Evolutionary conservation across 2,888 invertebrate genomes (phyloP).

Genomic region (Protodeltote pygarga): DNA sequence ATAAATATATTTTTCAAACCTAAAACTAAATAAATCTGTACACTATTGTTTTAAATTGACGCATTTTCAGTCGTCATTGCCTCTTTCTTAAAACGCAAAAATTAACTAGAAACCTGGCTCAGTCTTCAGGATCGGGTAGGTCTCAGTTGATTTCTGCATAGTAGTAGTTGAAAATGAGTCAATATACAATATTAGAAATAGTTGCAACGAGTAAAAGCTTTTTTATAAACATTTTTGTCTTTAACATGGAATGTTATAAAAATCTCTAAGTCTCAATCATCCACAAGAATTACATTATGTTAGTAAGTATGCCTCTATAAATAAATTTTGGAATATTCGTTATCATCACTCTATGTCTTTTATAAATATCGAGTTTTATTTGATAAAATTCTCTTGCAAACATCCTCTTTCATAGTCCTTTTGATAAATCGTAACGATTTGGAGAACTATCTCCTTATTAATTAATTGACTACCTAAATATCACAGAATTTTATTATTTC

Average conservation of each 20-base stretch:
- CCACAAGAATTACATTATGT: constrained; percentile 1
- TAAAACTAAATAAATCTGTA: too few relatives aligned
- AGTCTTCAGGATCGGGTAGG: too few relatives aligned
- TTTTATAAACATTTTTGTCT: constrained; percentile 24
- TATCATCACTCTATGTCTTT: constrained; percentile 23
- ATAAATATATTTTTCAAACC: too few relatives aligned
- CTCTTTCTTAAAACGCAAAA: too few relatives aligned
- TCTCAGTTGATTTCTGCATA: too few relatives aligned
- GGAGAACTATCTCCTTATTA: constrained; percentile 22
- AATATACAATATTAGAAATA: constrained; percentile 1
- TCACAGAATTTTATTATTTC: constrained; percentile 73
- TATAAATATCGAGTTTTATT: constrained; percentile 28
- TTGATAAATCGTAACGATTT: constrained; percentile 20
- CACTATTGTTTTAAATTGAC: too few relatives aligned
- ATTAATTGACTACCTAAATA: constrained; percentile 69
- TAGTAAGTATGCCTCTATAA: constrained; percentile 1
- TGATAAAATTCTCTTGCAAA: constrained; percentile 15
- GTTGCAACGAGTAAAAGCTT: constrained; percentile 3
- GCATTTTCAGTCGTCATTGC: too few relatives aligned
- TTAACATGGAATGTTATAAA: constrained; percentile 40
- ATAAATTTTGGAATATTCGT: constrained; percentile 22
- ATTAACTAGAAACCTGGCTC: too few relatives aligned
- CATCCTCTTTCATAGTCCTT: constrained; percentile 2
- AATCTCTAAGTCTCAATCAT: constrained; percentile 23
- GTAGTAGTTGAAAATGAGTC: background rate